Conservation (phyloP, 2,797 vertebrate genomes). For the Clarias fuscus region DNA sequence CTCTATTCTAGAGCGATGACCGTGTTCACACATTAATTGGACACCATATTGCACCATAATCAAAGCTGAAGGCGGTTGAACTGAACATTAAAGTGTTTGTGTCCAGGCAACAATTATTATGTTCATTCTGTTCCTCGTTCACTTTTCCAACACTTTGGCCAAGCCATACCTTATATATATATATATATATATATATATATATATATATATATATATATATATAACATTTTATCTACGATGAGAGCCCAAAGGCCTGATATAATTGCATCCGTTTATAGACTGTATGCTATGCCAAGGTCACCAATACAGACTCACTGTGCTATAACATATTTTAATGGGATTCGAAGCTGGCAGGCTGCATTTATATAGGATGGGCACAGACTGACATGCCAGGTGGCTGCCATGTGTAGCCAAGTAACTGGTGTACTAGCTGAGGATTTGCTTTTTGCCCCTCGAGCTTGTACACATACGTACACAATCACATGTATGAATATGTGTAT, state of each 20-base stretch:
- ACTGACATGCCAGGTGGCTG: constrained; percentile 69
- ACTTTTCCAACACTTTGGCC: constrained; percentile 24
- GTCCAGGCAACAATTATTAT: neutral
- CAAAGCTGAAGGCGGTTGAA: too few species aligned
- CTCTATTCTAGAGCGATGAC: too few species aligned
- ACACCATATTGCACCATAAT: too few species aligned
- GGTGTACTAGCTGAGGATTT: constrained; percentile 54
- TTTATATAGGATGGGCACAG: constrained; percentile 70
- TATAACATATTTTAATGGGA: constrained; percentile 75
- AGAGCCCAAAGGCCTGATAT: constrained; percentile 68
- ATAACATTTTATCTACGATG: constrained; percentile 18
- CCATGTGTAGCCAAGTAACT: constrained; percentile 61
- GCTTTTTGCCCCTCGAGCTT: constrained; percentile 22
- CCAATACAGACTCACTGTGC: constrained; percentile 74
- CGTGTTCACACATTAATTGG: too few species aligned
- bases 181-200: neutral
- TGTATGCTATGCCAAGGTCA: constrained; percentile 71
- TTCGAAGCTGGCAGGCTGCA: constrained; percentile 71
- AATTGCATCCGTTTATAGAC: constrained; percentile 77
- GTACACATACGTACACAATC: constrained; percentile 29
- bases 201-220: neutral
- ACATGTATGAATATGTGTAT: constrained; percentile 33
- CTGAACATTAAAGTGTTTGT: too few species aligned
- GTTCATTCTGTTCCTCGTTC: constrained; percentile 6
- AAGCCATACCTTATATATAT: constrained; percentile 25